Evolutionary conservation across 2,888 invertebrate species (phyloP).

Genomic region (Pseudanteris insignis): DNA sequence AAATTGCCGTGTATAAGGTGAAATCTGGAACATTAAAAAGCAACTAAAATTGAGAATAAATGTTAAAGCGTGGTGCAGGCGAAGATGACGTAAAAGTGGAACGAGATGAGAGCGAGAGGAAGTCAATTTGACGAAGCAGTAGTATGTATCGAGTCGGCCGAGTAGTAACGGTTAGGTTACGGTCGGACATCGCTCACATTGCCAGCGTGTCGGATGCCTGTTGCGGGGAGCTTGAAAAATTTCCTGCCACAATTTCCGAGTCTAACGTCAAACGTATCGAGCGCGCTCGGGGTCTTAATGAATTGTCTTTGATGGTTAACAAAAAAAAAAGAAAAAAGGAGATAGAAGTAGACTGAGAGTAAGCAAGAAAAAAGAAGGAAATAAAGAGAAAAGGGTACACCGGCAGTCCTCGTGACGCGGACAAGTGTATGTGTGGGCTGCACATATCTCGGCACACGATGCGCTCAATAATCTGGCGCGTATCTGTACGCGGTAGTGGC

Average conservation of each 20-base stretch:
- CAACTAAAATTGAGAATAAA: slow-evolving; percentile 26
- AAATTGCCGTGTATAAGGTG: neutral
- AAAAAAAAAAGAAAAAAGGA: slow-evolving; percentile 2
- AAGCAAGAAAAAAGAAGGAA: neutral
- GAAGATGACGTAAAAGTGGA: slow-evolving; percentile 27
- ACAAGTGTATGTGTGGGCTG: slow-evolving; percentile 16
- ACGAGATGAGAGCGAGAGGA: slow-evolving; percentile 34
- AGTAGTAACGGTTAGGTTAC: slow-evolving; percentile 40
- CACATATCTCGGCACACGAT: slow-evolving; percentile 26
- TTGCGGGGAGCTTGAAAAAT: slow-evolving; percentile 44
- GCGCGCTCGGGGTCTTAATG: slow-evolving; percentile 36
- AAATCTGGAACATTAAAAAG: too few relatives aligned
- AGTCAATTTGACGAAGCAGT: slow-evolving; percentile 28
- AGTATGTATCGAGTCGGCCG: slow-evolving; percentile 19
- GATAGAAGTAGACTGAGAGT: neutral
- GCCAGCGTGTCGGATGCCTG: slow-evolving; percentile 46
- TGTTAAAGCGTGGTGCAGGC: slow-evolving; percentile 9
- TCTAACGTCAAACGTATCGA: slow-evolving; percentile 45
- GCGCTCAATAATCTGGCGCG: slow-evolving; percentile 38
- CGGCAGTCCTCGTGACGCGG: neutral
- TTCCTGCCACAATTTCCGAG: slow-evolving; percentile 46
- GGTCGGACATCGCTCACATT: slow-evolving; percentile 35
- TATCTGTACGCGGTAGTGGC: slow-evolving; percentile 36
- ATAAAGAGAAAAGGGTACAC: neutral
- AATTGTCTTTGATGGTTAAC: slow-evolving; percentile 33